These are phyloP conservation scores for Cataglyphis livida DNA, from an alignment of 2,888 invertebrate genomes.

Conservation along the genomic window DNA sequence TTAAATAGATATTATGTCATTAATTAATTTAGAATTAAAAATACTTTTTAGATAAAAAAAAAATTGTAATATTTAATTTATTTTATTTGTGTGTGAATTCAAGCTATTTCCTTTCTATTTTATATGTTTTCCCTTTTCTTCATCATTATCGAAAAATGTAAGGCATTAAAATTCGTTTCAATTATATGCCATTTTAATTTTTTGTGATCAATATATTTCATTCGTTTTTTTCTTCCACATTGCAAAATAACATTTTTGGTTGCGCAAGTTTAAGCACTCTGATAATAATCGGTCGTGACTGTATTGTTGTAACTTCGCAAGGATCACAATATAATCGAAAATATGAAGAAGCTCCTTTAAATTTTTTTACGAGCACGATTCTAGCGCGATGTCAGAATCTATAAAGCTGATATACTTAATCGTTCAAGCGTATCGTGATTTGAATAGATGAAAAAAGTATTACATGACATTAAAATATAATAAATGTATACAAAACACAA, in stretches of 20 bases:
- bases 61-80: background rate
- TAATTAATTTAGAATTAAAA: background rate
- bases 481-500: background rate
- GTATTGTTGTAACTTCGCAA: constrained; percentile 31
- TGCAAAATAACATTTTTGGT: constrained; percentile 60
- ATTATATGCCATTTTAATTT: constrained; percentile 11
- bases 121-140: background rate
- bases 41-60: background rate
- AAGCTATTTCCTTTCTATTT: background rate
- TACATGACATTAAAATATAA: background rate
- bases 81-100: background rate
- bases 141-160: background rate
- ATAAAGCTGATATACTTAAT: constrained; percentile 42
- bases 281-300: constrained; percentile 59
- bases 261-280: constrained; percentile 63
- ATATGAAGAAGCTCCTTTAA: constrained; percentile 37
- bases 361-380: constrained; percentile 32
- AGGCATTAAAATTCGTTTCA: background rate
- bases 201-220: constrained; percentile 20
- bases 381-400: constrained; percentile 14
- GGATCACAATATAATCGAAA: constrained; percentile 31
- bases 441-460: background rate
- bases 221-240: constrained; percentile 34
- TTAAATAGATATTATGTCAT: background rate
- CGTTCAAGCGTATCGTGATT: constrained; percentile 31